A percentile compares a stretch with the other conserved stretches of the same genome.
Evolutionary conservation across 2,888 invertebrate species (phyloP).

Genomic region (Podabrus alpinus): DNA sequence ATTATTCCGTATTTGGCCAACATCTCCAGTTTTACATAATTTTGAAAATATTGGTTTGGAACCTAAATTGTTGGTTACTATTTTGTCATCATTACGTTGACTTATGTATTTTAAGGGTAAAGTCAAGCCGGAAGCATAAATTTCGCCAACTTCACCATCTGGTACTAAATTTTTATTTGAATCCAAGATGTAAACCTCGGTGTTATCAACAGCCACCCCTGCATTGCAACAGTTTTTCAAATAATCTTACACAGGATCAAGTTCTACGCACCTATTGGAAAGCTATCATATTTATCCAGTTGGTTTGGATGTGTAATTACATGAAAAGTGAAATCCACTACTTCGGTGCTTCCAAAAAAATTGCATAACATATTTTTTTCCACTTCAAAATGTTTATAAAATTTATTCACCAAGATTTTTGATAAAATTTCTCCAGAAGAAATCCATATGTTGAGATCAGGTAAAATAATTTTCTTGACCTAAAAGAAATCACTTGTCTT

Average conservation of each 20-base stretch:
- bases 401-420: constrained; percentile 72
- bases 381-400: constrained; percentile 73
- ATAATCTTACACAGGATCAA: no score
- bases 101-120: constrained; percentile 81
- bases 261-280: constrained; percentile 89
- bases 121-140: constrained; percentile 80
- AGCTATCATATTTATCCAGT: constrained; percentile 65
- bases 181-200: constrained; percentile 78
- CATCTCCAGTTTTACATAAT: constrained; percentile 85
- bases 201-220: constrained; percentile 80
- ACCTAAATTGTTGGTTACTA: constrained; percentile 74
- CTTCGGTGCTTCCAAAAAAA: constrained; percentile 91
- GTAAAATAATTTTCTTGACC: constrained; percentile 58
- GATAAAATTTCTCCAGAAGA: constrained; percentile 85
- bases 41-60: constrained; percentile 67
- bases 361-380: constrained; percentile 73
- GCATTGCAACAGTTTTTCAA: constrained; percentile 15
- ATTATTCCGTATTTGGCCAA: constrained; percentile 71
- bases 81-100: constrained; percentile 72
- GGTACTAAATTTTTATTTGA: constrained; percentile 72
- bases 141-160: constrained; percentile 76
- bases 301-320: constrained; percentile 66
- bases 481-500: not conserved
- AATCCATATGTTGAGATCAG: constrained; percentile 74
- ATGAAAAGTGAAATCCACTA: constrained; percentile 87